Evolutionary conservation across 2,797 vertebrate genomes (phyloP).

Genomic region (Nannoperca obscura): DNA sequence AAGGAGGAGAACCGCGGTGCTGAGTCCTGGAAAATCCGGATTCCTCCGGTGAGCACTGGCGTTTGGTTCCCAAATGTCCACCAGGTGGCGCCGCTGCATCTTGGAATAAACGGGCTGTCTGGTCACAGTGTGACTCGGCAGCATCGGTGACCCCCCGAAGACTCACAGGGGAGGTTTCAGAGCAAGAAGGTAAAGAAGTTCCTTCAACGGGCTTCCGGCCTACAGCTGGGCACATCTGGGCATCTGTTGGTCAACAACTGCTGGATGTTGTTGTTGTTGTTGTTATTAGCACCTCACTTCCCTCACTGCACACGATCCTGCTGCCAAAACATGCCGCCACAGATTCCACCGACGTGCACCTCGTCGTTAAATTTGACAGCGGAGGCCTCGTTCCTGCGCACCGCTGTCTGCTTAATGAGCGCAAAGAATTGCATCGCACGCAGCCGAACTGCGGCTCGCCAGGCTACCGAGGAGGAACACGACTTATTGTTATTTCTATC

Average conservation of each 20-base stretch:
- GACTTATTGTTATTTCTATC: not conserved
- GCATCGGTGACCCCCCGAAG: conserved; percentile 17
- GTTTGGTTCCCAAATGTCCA: conserved; percentile 7
- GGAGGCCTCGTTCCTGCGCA: not conserved
- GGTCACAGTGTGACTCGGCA: not conserved
- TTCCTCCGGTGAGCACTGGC: too few relatives aligned
- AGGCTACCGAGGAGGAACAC: not conserved
- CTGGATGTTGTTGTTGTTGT: not conserved
- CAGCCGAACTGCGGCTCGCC: not conserved
- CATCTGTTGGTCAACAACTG: not conserved
- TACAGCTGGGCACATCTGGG: not conserved
- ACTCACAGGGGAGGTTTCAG: not conserved
- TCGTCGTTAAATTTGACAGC: not conserved
- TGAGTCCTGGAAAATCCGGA: not conserved
- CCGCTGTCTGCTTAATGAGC: not conserved
- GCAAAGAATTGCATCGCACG: not conserved
- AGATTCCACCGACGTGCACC: not conserved
- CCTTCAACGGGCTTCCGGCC: not conserved
- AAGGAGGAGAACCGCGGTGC: too few relatives aligned
- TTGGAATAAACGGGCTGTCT: not conserved
- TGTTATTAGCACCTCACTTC: not conserved
- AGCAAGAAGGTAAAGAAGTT: not conserved
- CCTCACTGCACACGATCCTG: not conserved
- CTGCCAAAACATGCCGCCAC: not conserved
- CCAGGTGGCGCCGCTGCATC: conserved; percentile 63